A percentile compares a stretch with the other conserved stretches of the same genome.
Conservation (phyloP, 2,888 invertebrate genomes). For the Erannis defoliaria region DNA sequence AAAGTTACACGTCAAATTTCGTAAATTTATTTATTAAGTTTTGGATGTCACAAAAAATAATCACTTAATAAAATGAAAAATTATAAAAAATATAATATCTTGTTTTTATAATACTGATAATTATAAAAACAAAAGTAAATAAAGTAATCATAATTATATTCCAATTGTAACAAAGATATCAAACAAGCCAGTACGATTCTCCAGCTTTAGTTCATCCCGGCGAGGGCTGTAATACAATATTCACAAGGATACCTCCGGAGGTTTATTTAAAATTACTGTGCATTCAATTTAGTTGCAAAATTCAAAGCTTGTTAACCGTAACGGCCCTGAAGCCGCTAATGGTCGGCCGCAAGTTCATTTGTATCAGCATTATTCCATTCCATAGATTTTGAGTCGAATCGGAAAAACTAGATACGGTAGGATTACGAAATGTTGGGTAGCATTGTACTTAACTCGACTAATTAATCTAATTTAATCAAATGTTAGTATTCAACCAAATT, state of each 20-base stretch:
- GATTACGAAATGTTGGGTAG: not conserved
- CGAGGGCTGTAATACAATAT: slow-evolving; percentile 29
- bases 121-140: no score
- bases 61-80: no score
- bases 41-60: no score
- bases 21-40: no score
- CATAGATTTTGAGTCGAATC: slow-evolving; percentile 38
- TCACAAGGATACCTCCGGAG: slow-evolving; percentile 26
- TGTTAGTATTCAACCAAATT: no score
- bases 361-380: slow-evolving; percentile 46
- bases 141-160: not conserved
- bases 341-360: slow-evolving; percentile 46
- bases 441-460: not conserved
- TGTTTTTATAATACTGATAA: no score
- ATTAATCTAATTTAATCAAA: not conserved
- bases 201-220: slow-evolving; percentile 9
- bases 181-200: not conserved
- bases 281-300: slow-evolving; percentile 41
- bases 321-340: slow-evolving; percentile 41
- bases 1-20: no score
- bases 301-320: slow-evolving; percentile 46
- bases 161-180: not conserved
- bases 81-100: no score
- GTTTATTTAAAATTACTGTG: slow-evolving; percentile 32
- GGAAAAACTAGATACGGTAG: slow-evolving; percentile 19